phyloP scores from a whole-genome alignment of 2,797 vertebrate genomes.

The Synanceia verrucosa region DNA sequence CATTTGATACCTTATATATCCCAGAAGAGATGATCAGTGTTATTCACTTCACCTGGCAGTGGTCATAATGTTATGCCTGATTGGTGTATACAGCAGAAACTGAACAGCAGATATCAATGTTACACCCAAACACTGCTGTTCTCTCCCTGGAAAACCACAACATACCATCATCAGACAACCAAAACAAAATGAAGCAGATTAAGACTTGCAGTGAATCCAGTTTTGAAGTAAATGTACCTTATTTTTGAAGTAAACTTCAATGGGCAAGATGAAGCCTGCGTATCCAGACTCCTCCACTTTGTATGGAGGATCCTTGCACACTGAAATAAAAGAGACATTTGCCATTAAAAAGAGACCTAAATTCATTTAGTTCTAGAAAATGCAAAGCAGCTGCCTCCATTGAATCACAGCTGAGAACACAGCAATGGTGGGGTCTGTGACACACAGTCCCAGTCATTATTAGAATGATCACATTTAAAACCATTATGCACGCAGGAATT shows the following conservation, averaged over 20 bases:
- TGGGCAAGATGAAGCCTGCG: conserved; percentile 98
- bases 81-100: too few species aligned
- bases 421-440: neutral
- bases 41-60: too few species aligned
- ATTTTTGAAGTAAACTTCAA: conserved; percentile 99
- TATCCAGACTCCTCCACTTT: conserved; percentile 99
- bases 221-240: conserved; percentile 84
- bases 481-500: neutral
- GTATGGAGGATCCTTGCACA: conserved; percentile 98
- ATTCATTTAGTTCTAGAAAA: neutral
- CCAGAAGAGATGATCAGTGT: too few species aligned
- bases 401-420: neutral
- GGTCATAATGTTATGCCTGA: too few species aligned
- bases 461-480: neutral
- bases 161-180: neutral
- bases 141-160: neutral
- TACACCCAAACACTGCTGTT: too few species aligned
- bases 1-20: too few species aligned
- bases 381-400: neutral
- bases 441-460: neutral
- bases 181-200: neutral
- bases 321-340: conserved; percentile 78
- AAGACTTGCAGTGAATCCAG: neutral
- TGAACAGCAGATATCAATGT: too few species aligned
- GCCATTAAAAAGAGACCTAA: conserved; percentile 8